Evolutionary conservation across 1,140 invertebrate species (phyloP).

Genomic region (Scaptomyza hsui): DNA sequence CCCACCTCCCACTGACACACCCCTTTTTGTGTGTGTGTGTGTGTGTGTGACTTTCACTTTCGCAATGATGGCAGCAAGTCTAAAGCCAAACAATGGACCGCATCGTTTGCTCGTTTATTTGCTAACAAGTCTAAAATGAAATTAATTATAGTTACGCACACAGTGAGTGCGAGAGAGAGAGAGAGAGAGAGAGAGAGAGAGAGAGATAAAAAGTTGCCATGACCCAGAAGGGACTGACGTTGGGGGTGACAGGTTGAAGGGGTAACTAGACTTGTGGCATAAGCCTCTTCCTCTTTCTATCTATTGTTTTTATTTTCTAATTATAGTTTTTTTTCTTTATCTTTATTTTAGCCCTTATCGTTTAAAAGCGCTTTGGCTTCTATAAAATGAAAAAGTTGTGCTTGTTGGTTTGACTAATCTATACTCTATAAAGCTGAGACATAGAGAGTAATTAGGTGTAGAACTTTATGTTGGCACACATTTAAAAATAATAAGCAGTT

Average conservation of each 20-base stretch:
- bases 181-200: too few species aligned
- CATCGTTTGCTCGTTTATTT: constrained; percentile 82
- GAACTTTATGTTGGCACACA: too few species aligned
- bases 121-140: constrained; percentile 82
- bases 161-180: constrained; percentile 33
- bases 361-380: neutral
- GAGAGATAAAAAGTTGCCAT: constrained; percentile 24
- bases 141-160: constrained; percentile 80
- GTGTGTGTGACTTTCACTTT: constrained; percentile 22
- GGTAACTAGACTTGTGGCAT: neutral
- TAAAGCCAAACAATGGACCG: constrained; percentile 56
- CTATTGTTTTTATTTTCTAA: constrained; percentile 9
- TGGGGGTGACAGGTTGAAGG: neutral
- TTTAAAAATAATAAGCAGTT: too few species aligned
- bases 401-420: too few species aligned
- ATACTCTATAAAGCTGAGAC: too few species aligned
- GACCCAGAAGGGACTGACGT: constrained; percentile 23
- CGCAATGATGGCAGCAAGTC: constrained; percentile 16
- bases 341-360: neutral
- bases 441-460: too few species aligned
- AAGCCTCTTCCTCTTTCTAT: neutral
- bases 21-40: too few species aligned
- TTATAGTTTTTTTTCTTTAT: neutral
- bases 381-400: too few species aligned
- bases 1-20: too few species aligned